These are phyloP conservation scores for Etheostoma perlongum DNA, from an alignment of 2,797 vertebrate species.

Conservation along the genomic window DNA sequence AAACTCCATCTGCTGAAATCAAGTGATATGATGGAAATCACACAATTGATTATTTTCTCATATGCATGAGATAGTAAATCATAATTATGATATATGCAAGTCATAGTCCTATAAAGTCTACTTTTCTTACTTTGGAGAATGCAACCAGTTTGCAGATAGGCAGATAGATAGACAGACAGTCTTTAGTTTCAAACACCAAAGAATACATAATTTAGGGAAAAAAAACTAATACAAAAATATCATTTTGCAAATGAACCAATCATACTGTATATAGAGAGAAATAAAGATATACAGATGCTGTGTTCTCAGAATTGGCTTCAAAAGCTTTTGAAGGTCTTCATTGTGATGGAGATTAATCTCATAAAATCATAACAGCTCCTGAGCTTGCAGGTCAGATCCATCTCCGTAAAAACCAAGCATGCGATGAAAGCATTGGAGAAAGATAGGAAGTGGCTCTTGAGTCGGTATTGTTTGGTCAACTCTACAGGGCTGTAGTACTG, in stretches of 20 bases:
- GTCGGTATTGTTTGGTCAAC: too few relatives aligned
- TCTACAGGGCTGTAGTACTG: too few relatives aligned
- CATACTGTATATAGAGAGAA: too few relatives aligned
- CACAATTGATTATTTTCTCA: neutral
- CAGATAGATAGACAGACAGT: too few relatives aligned
- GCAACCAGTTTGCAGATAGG: too few relatives aligned
- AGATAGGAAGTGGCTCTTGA: too few relatives aligned
- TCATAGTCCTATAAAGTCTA: neutral
- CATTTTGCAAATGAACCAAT: too few relatives aligned
- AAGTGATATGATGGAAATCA: neutral
- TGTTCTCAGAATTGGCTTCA: neutral
- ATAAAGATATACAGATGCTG: neutral
- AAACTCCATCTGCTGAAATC: neutral
- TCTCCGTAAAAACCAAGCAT: neutral
- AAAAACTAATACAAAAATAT: too few relatives aligned
- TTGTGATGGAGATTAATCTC: neutral
- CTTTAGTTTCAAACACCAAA: too few relatives aligned
- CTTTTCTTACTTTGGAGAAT: too few relatives aligned
- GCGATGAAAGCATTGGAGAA: neutral
- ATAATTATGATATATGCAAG: neutral
- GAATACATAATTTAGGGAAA: too few relatives aligned
- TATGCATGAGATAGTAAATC: neutral
- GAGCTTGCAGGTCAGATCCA: neutral
- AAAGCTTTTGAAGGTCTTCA: neutral
- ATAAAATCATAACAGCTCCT: neutral